Base-by-base conservation (phyloP, 2,888 invertebrate species). In the Drosophila meridionalis region DNA sequence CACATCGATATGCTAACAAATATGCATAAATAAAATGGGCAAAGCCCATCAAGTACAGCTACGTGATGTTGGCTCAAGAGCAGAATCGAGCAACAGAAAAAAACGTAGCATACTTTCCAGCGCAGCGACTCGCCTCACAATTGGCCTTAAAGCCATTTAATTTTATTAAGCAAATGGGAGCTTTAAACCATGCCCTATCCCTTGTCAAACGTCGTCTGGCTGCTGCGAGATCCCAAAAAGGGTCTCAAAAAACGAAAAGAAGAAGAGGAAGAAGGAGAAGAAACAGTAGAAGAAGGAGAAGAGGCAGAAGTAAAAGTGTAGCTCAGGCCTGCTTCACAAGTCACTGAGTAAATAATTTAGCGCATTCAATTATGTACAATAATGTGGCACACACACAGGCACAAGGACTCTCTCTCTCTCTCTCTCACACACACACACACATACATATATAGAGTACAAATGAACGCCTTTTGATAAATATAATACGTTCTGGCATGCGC, bases 301-400 rank as follows among this genome's bases (percentile, higher is more conserved):
- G 30, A 30, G 14, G 30, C 4, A 7, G 48, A 8, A 30, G 48
- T 50, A 53, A 62, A 45, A 20, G 20, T 26, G 68, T 55, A 28
- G 45, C 38, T 60, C 11, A 53, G 36, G 26, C 43, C 58, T 56
- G 55, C 59, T 69, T 69, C 62, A 73, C 80, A 76, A 78, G 65
- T 77, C 84, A 80, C 65, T 68, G 69, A 69, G 78, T 87, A 77
- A 87, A 86, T 84, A 81, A 84, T 83, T 81, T 71, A 89, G 69
- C 70, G 75, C 71, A 83, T 79, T 88, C 79, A 86, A 81, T 87
- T 89, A 87, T 87, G 79, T 82, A 87, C 76, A 73, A 80, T 87
- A 82, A 82, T 78, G 65, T 69, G 71, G 60, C 65, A 43, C 48
- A 40, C 59, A 62, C 66, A 69, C 69, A 60, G n/a, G n/a, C n/a